These are phyloP conservation scores for Schizopygopsis pylzovi DNA, from an alignment of 2,797 vertebrate genomes.

Conservation along the genomic window DNA sequence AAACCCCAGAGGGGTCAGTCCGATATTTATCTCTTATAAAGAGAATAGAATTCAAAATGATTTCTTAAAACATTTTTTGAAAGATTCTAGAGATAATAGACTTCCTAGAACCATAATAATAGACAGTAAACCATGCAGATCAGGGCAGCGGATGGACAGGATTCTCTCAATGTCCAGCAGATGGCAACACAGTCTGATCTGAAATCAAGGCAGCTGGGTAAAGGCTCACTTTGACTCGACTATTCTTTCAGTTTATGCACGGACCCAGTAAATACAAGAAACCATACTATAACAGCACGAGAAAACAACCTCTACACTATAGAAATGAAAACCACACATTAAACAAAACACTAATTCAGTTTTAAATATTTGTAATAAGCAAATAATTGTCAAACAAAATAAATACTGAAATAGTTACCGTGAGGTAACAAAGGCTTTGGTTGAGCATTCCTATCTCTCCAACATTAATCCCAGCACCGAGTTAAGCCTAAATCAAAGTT, in stretches of 20 bases:
- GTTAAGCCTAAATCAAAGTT: neutral
- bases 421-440: conserved; percentile 54
- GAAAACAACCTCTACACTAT: neutral
- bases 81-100: conserved; percentile 2
- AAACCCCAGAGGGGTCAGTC: conserved; percentile 49
- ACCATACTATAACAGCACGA: neutral
- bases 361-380: conserved; percentile 33
- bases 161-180: conserved; percentile 37
- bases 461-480: neutral
- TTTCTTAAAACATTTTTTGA: conserved; percentile 24
- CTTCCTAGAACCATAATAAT: neutral
- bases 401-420: conserved; percentile 49
- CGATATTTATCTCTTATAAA: conserved; percentile 59
- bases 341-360: neutral
- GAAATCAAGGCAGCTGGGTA: conserved; percentile 14
- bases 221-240: neutral
- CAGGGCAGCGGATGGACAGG: neutral
- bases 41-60: conserved; percentile 50
- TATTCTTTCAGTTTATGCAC: conserved; percentile 10
- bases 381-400: conserved; percentile 33
- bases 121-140: neutral
- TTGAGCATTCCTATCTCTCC: neutral
- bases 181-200: conserved; percentile 21
- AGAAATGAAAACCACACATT: neutral
- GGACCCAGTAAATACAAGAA: neutral